Evolutionary conservation across 2,888 invertebrate genomes (phyloP), one percentile per base, ranked within the genome.

Genomic region (Caradrina kadenii): DNA sequence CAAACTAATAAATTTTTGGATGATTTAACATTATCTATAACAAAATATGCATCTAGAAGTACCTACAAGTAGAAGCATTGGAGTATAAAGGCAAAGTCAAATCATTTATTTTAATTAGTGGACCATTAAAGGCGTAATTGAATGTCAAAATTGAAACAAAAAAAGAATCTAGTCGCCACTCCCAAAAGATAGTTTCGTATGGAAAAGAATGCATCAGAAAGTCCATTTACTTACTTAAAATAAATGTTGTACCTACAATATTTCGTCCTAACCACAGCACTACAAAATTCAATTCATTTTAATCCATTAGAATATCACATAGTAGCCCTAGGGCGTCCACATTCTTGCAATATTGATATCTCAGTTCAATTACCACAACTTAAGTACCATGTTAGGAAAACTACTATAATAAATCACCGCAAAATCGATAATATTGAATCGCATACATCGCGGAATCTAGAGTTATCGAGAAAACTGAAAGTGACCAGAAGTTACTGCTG

Each of bases 361-460:
- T 54, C 21, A 61, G 54, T 71, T 78, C 26, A 66, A 60, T 81
- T 77, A 70, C n/a, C n/a, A n/a, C 78, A 59, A 77, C 63, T 77
- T 81, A 78, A 70, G 65, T 63, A 78, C 79, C 42, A 71, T 77
- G 62, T 77, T 71, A 78, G 65, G 82, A 66, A 53, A 71, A 55
- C 53, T 56, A 39, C 39, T 31, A 4, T 66, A 26, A 63, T 77
- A 81, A 81, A 81, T 78, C 82, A 66, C 42, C 15, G 45, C 31
- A 17, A 49, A 64, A 76, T 60, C 62, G 64, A 56, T 72, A 78
- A 39, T 66, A 78, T 48, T 66, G 65, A 81, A 81, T 78, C 64
- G 45, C 64, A 81, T 64, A 65, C 58, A 31, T 81, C 48, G 71
- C 26, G n/a, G 42, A 19, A 62, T 49, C 19, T 50, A 53, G n/a